Evolutionary conservation across 2,797 vertebrate species (phyloP), one percentile per base, ranked within the genome.

Genomic region (Danio choprae): DNA sequence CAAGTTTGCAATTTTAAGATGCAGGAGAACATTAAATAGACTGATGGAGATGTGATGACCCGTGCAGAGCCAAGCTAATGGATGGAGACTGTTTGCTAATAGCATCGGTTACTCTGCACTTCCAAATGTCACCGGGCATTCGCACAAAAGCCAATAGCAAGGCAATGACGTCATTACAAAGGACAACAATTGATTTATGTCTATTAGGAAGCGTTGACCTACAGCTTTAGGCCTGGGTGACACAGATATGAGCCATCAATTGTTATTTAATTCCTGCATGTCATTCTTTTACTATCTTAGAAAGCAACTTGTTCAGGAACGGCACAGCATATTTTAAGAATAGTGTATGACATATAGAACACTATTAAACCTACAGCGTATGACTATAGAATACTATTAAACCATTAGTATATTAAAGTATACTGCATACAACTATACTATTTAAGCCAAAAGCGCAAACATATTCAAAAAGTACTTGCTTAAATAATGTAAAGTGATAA

Each of bases 41-140:
- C 63, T 48, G 71, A 79, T 68, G 50, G 73, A 75, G 74, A 79
- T 69, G 77, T 84, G 84, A 83, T 92, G 89, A 93, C 90, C 90
- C 88, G 84, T 83, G 87, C 81, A 80, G 72, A 55, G 63, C 68
- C 73, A 74, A 74, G 83, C 80, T 89, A 91, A 93, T 88, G 88
- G 87, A 81, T 82, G 79, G 82, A 80, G 83, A 89, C 81, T 85
- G 83, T 87, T 86, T 75, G 44, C 88, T 91, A 93, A 91, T 90
- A 89, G 77, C 65, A 44, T 58, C 55, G 84, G 79, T 86, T 84
- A 83, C 76, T 58, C 84, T 56, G 65, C 87, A 82, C 83, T 82
- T 89, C 86, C 86, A 87, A 86, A 91, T 88, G 90, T 85, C 88
- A 89, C 74, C 81, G 84, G 87, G 87, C 89, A 87, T 90, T 91